Base-by-base conservation (phyloP, 2,113 vertebrate genomes). In the Fulmarus glacialis region DNA sequence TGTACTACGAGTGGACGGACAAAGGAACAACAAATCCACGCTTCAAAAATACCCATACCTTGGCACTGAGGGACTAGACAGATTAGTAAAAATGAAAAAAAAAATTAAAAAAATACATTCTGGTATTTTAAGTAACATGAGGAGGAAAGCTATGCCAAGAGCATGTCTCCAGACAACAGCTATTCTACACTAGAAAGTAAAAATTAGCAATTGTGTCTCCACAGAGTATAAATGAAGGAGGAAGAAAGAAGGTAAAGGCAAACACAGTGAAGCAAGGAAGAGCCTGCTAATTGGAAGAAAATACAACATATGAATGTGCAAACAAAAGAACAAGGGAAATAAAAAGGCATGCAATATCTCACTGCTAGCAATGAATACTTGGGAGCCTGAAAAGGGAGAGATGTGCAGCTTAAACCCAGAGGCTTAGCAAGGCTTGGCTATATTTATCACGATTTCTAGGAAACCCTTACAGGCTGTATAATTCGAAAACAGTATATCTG, bases 391-490 rank as follows among this genome's bases (percentile, higher is more conserved):
- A 87, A 84, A 89, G 9, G 56, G 63, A 67, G 55, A 59, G 50
- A 53, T 6, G 68, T 55, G 72, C 93, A 87, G 50, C 82, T 98
- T 83, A 97, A 98, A 91, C 74, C 94, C 90, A 97, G 95, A 97
- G 89, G 93, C 85, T 97, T 94, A 96, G 86, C 52, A 87, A 83
- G 80, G 87, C 88, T 93, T 73, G 97, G 75, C 66, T 85, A 4
- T 87, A 91, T 86, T 89, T 93, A 80, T 95, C 93, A 87, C 4
- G 32, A 96, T 97, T 98, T 98, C 97, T 94, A 98, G 56, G 91
- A 96, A 96, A 87, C 67, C 79, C 89, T 96, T 89, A 82, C 23
- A 5, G 75, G 67, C 22, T 66, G 30, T 15, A 8, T 36, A 43
- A 80, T 70, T 81, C 7, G 2, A 56, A 86, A 66, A 21, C 29